Percentiles rank a stretch among this genome's conserved stretches.
These are phyloP conservation scores for Pollicipes pollicipes DNA, from an alignment of 1,140 invertebrate genomes.

Conservation along the genomic window DNA sequence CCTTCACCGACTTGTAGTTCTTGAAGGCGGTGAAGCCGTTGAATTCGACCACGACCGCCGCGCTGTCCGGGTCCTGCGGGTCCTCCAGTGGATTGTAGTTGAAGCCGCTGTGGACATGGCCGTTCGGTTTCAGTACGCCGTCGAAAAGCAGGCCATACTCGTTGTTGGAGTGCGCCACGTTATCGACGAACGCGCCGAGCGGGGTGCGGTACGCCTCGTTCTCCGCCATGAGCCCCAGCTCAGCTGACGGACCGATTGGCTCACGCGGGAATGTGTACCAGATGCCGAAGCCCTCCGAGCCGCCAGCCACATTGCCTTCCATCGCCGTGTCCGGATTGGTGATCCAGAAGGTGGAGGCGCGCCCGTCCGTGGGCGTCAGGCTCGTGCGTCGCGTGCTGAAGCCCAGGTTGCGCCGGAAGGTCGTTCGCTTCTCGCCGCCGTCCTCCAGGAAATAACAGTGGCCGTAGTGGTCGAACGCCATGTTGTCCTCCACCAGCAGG, in stretches of 20 bases:
- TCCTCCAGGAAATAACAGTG: slow-evolving; percentile 2
- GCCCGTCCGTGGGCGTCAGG: not conserved
- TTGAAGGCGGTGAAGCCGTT: not conserved
- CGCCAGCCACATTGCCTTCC: not conserved
- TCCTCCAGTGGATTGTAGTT: not conserved
- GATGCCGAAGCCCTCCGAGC: not conserved
- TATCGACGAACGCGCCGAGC: not conserved
- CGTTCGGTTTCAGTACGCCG: not conserved
- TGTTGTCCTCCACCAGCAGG: not conserved
- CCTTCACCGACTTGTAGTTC: not conserved
- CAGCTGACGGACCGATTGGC: not conserved
- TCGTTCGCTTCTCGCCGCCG: not conserved
- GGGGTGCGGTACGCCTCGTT: not conserved
- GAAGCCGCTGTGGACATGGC: not conserved
- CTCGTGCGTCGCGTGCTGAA: not conserved
- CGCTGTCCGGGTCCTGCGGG: not conserved
- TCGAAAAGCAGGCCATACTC: not conserved
- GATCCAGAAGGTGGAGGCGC: not conserved
- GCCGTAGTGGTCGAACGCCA: not conserved
- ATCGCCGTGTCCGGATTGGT: not conserved
- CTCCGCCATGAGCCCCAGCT: not conserved
- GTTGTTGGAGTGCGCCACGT: not conserved
- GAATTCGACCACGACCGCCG: not conserved
- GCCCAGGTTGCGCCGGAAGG: not conserved
- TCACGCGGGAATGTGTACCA: not conserved